phyloP scores from a whole-genome alignment of 1,140 invertebrate species.

The Calephelis virginiensis region DNA sequence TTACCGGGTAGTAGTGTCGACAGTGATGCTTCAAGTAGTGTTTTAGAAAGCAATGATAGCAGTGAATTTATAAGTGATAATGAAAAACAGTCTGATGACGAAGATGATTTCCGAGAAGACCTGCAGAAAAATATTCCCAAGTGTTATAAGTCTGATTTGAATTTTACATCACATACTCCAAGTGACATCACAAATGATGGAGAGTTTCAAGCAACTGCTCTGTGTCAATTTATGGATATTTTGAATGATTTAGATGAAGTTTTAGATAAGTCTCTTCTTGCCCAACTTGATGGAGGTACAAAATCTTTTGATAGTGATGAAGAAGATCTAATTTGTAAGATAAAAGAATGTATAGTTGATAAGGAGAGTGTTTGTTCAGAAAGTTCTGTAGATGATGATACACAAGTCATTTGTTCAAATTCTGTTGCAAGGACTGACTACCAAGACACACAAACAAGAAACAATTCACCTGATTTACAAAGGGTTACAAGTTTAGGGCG shows the following conservation, averaged over 20 bases:
- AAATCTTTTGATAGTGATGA: slow-evolving; percentile 64
- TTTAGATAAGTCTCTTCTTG: slow-evolving; percentile 69
- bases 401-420: slow-evolving; percentile 55
- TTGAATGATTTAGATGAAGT: slow-evolving; percentile 76
- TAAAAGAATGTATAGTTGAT: slow-evolving; percentile 56
- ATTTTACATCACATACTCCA: slow-evolving; percentile 62
- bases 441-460: slow-evolving; percentile 39
- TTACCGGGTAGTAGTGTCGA: slow-evolving; percentile 57
- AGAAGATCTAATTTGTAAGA: slow-evolving; percentile 68
- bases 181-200: slow-evolving; percentile 66
- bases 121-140: slow-evolving; percentile 65
- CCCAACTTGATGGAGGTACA: slow-evolving; percentile 59
- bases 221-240: slow-evolving; percentile 76
- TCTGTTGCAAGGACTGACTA: slow-evolving; percentile 37
- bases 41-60: slow-evolving; percentile 58
- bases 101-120: slow-evolving; percentile 66
- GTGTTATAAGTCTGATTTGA: slow-evolving; percentile 69
- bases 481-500: slow-evolving; percentile 43
- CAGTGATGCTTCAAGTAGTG: slow-evolving; percentile 59
- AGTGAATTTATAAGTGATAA: slow-evolving; percentile 54
- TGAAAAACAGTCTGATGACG: slow-evolving; percentile 58
- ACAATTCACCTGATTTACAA: slow-evolving; percentile 37
- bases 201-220: slow-evolving; percentile 70
- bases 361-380: slow-evolving; percentile 40
- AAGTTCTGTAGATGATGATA: slow-evolving; percentile 64